Conservation (phyloP, 1,140 invertebrate genomes). For the Sycophaga agraensis region DNA sequence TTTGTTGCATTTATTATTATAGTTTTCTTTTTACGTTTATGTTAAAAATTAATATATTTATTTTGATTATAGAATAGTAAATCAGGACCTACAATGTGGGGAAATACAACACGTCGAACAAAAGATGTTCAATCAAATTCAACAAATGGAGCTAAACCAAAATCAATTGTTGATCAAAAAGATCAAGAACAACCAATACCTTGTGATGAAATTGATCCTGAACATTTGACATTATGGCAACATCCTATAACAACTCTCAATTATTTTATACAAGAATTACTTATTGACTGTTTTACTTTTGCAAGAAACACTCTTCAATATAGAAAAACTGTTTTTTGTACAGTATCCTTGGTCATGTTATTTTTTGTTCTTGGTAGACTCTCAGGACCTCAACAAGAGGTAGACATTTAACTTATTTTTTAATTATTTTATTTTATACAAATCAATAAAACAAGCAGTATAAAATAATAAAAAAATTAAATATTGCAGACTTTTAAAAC, state of each 20-base stretch:
- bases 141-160: conserved; percentile 47
- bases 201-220: conserved; percentile 53
- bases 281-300: conserved; percentile 64
- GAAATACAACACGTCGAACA: conserved; percentile 44
- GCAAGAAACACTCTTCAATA: conserved; percentile 54
- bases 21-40: neutral
- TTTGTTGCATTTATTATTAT: neutral
- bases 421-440: neutral
- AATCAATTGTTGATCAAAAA: conserved; percentile 31
- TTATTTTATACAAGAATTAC: conserved; percentile 80
- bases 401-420: conserved; percentile 39
- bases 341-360: conserved; percentile 50
- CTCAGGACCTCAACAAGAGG: conserved; percentile 64
- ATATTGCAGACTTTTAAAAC: conserved; percentile 56
- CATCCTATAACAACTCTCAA: conserved; percentile 79
- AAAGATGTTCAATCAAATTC: conserved; percentile 43
- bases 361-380: conserved; percentile 55
- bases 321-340: conserved; percentile 47
- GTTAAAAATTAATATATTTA: conserved; percentile 1
- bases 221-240: conserved; percentile 82
- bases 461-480: conserved; percentile 9
- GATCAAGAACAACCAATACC: conserved; percentile 31
- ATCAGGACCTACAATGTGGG: conserved; percentile 45
- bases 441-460: too few species aligned
- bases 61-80: conserved; percentile 45